Conservation (phyloP, 2,113 vertebrate species). For the Chloropsis cyanopogon region DNA sequence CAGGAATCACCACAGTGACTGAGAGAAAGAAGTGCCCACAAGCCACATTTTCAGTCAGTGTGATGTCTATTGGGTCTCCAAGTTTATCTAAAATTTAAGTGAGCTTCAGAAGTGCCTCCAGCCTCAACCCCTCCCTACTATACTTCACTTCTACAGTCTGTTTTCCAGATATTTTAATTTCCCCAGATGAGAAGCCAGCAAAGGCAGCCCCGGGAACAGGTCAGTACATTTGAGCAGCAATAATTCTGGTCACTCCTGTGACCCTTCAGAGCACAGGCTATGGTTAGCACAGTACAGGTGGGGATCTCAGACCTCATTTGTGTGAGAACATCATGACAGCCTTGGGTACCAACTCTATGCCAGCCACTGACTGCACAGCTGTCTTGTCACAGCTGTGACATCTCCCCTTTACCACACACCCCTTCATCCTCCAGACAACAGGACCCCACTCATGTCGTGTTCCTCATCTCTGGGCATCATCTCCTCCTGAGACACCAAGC, state of each 20-base stretch:
- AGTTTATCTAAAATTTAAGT: neutral
- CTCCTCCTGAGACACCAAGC: neutral
- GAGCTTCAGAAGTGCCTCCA: neutral
- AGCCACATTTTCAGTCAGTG: neutral
- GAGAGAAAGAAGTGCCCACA: neutral
- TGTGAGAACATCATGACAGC: neutral
- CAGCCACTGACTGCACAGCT: neutral
- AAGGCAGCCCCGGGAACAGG: neutral
- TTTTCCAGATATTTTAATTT: neutral
- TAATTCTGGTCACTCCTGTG: neutral
- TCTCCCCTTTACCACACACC: neutral
- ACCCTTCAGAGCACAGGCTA: neutral
- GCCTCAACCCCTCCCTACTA: neutral
- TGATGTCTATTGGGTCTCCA: neutral
- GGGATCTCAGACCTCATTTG: neutral
- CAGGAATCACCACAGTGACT: neutral
- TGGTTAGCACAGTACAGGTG: neutral
- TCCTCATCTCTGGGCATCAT: neutral
- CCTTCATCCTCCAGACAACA: neutral
- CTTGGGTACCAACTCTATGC: neutral
- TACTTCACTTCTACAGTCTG: neutral
- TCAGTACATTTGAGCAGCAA: neutral
- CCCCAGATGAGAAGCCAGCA: neutral
- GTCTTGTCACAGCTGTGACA: neutral
- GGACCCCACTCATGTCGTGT: accelerated